These are phyloP conservation scores for Galaxea fascicularis DNA, from an alignment of 92 coral and sea anemone species.

Conservation along the genomic window DNA sequence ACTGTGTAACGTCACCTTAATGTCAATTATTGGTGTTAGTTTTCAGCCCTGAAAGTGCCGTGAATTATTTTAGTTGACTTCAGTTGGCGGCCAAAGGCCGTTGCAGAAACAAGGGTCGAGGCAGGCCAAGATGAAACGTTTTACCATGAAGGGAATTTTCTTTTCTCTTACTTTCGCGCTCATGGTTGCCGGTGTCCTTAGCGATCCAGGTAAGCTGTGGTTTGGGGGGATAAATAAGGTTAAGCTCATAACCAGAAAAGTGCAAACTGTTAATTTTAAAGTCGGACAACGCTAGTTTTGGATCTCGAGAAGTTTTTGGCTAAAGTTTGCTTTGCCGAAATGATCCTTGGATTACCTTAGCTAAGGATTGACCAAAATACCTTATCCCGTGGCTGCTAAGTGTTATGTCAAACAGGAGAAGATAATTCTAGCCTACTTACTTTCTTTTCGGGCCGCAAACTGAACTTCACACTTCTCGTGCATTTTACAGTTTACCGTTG, in stretches of 20 bases:
- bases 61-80: background rate
- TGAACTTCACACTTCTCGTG: too few relatives aligned
- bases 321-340: too few relatives aligned
- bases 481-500: too few relatives aligned
- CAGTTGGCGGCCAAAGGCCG: background rate
- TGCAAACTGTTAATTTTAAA: background rate
- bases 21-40: background rate
- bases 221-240: background rate
- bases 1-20: background rate
- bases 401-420: too few relatives aligned
- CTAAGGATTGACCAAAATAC: too few relatives aligned
- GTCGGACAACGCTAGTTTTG: too few relatives aligned
- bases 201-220: background rate
- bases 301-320: too few relatives aligned
- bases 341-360: too few relatives aligned
- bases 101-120: background rate
- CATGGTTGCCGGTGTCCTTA: background rate
- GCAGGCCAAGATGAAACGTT: constrained; percentile 1
- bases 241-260: background rate
- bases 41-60: background rate
- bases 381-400: too few relatives aligned
- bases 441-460: too few relatives aligned
- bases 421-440: too few relatives aligned
- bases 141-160: background rate
- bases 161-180: background rate